Evolutionary conservation across 2,113 vertebrate species (phyloP).

Genomic region (Trichomycterus rosablanca): DNA sequence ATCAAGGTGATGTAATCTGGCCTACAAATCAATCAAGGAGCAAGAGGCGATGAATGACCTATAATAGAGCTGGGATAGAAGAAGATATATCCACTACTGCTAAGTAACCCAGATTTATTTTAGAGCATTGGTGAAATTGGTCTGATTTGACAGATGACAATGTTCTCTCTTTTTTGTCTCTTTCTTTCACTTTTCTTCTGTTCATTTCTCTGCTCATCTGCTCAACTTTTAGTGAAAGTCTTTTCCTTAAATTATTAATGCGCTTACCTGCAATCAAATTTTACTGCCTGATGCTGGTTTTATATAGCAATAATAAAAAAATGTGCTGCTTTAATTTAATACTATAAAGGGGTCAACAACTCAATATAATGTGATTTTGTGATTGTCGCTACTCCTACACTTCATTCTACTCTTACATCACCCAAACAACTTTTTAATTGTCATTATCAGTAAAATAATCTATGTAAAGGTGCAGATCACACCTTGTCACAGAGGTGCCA

Average conservation of each 20-base stretch:
- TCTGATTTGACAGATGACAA: slow-evolving; percentile 17
- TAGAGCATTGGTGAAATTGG: slow-evolving; percentile 26
- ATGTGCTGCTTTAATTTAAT: slow-evolving; percentile 51
- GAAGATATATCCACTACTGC: slow-evolving; percentile 32
- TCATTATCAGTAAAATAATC: no score
- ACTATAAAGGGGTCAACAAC: slow-evolving; percentile 38
- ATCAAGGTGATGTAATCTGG: slow-evolving; percentile 23
- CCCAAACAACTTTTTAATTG: slow-evolving; percentile 13
- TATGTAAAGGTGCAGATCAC: no score
- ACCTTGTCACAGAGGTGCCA: no score
- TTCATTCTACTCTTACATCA: no score
- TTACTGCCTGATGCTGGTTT: slow-evolving; percentile 65
- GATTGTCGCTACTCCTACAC: no score
- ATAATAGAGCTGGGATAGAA: slow-evolving; percentile 16
- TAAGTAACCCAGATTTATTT: slow-evolving; percentile 41
- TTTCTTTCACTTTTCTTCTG: slow-evolving; percentile 11
- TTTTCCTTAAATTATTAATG: slow-evolving; percentile 69
- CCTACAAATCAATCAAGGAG: slow-evolving; percentile 32
- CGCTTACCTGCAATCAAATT: slow-evolving; percentile 57
- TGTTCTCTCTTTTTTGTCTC: slow-evolving; percentile 23
- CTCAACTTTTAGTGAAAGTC: slow-evolving; percentile 51
- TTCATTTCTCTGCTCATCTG: slow-evolving; percentile 47
- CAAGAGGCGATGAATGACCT: slow-evolving; percentile 28
- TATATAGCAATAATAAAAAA: no score
- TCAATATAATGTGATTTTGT: no score